Evolutionary conservation across 2,113 vertebrate genomes (phyloP).

Genomic region (Setophaga kirtlandii): DNA sequence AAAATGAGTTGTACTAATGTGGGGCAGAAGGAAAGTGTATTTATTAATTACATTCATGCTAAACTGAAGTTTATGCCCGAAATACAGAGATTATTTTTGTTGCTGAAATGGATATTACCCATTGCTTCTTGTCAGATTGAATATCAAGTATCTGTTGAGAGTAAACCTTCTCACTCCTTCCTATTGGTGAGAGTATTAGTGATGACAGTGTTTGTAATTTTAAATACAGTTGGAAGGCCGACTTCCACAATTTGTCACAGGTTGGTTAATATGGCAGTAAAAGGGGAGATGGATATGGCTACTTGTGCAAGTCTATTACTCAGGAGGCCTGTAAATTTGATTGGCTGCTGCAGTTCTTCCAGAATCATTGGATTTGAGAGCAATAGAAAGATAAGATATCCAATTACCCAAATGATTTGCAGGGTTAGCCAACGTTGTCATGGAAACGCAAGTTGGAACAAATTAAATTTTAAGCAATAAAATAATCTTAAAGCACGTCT

Average conservation of each 20-base stretch:
- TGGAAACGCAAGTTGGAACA: slow-evolving; percentile 84
- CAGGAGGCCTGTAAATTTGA: slow-evolving; percentile 86
- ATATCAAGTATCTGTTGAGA: slow-evolving; percentile 41
- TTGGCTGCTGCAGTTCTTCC: slow-evolving; percentile 86
- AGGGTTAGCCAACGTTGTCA: slow-evolving; percentile 85
- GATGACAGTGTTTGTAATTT: slow-evolving; percentile 66
- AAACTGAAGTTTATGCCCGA: background rate
- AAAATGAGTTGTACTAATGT: background rate
- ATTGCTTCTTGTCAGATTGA: slow-evolving; percentile 47
- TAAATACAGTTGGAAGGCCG: slow-evolving; percentile 66
- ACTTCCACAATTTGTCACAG: slow-evolving; percentile 70
- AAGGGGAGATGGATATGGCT: slow-evolving; percentile 82
- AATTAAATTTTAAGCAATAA: slow-evolving; percentile 92
- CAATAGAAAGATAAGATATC: slow-evolving; percentile 90
- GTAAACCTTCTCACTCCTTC: slow-evolving; percentile 26
- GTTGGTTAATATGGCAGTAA: slow-evolving; percentile 74
- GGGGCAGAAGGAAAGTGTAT: background rate
- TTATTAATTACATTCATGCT: background rate
- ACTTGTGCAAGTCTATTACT: slow-evolving; percentile 82
- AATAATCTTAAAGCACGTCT: slow-evolving; percentile 87
- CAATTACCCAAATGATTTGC: slow-evolving; percentile 89
- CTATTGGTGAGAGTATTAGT: slow-evolving; percentile 61
- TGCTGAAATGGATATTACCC: background rate
- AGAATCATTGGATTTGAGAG: slow-evolving; percentile 89
- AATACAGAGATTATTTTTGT: slow-evolving; percentile 26